phyloP scores from a whole-genome alignment of 2,113 vertebrate genomes.

The Corythoichthys haematopterus region DNA sequence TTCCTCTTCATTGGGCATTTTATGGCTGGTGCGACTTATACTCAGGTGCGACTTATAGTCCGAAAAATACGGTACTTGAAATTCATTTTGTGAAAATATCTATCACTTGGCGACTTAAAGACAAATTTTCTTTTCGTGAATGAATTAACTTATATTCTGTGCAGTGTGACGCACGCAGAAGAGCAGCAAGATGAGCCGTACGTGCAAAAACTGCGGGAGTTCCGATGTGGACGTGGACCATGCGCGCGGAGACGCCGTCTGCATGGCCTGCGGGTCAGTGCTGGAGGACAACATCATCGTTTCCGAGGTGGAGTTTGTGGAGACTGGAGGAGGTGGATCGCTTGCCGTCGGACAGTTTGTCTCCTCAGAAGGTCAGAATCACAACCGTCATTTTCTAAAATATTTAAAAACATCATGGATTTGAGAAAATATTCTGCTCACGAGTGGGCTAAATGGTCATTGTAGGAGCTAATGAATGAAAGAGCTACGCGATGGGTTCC shows the following conservation, averaged over 20 bases:
- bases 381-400: too few relatives aligned
- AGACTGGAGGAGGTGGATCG: slow-evolving; percentile 86
- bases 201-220: slow-evolving; percentile 83
- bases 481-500: too few relatives aligned
- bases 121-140: too few relatives aligned
- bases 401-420: too few relatives aligned
- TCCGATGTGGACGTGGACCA: slow-evolving; percentile 86
- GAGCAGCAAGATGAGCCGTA: slow-evolving; percentile 73
- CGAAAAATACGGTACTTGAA: too few relatives aligned
- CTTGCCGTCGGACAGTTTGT: slow-evolving; percentile 90
- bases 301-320: slow-evolving; percentile 93
- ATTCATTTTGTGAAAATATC: neutral
- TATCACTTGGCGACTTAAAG: neutral
- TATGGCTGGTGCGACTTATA: too few relatives aligned
- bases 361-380: slow-evolving; percentile 78
- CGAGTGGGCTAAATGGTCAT: too few relatives aligned
- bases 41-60: too few relatives aligned
- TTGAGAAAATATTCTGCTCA: too few relatives aligned
- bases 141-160: neutral
- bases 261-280: slow-evolving; percentile 89
- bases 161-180: neutral
- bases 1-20: too few relatives aligned
- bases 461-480: too few relatives aligned
- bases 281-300: slow-evolving; percentile 97
- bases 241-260: slow-evolving; percentile 87